These are phyloP conservation scores for Ivindomyrus marchei DNA, from an alignment of 2,113 vertebrate species.

Conservation along the genomic window DNA sequence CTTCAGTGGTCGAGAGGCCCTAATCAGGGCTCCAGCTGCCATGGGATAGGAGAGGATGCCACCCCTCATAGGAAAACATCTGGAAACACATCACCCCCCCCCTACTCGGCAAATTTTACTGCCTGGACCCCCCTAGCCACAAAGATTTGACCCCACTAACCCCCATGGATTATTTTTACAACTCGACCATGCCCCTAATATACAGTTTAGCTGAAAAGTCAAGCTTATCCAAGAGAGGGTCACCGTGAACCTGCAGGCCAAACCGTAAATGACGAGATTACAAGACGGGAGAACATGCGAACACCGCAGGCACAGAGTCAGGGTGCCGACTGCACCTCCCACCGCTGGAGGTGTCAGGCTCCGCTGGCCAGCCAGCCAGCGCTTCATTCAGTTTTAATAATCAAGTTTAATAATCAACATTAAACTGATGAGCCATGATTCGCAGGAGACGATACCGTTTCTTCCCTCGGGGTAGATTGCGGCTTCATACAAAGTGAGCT, in stretches of 20 bases:
- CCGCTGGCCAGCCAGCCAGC: background rate
- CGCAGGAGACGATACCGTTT: background rate
- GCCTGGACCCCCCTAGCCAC: background rate
- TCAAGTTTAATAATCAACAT: background rate
- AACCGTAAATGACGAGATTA: background rate
- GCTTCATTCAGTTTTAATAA: background rate
- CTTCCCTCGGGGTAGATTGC: background rate
- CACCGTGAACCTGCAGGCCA: background rate
- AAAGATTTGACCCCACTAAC: background rate
- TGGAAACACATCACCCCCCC: background rate
- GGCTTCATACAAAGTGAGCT: background rate
- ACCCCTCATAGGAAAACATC: background rate
- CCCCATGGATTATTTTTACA: background rate
- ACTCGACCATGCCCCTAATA: background rate
- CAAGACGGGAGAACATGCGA: background rate
- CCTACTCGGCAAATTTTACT: background rate
- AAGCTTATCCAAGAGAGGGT: background rate
- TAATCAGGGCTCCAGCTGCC: background rate
- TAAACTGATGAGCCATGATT: slow-evolving; percentile 8
- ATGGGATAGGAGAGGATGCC: background rate
- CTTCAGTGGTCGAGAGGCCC: background rate
- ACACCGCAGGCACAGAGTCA: background rate
- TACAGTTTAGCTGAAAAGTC: background rate
- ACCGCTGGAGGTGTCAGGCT: background rate
- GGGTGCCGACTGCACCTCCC: background rate